These are phyloP conservation scores for Metallyticus violacea DNA, from an alignment of 2,888 invertebrate species.

Conservation along the genomic window DNA sequence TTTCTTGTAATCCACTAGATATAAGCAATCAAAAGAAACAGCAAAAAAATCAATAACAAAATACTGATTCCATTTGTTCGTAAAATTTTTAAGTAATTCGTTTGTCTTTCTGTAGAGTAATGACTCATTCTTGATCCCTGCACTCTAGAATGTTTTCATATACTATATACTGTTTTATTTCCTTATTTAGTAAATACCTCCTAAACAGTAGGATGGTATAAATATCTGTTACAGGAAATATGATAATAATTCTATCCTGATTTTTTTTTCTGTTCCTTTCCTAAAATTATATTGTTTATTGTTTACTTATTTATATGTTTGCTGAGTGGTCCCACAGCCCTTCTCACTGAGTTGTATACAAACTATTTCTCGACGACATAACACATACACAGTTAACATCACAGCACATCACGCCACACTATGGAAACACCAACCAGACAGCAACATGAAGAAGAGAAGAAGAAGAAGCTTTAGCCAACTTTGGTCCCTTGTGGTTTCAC, in stretches of 20 bases:
- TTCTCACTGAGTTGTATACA: slow-evolving; percentile 1
- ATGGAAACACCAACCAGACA: background rate
- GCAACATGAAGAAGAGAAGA: background rate
- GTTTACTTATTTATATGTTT: slow-evolving; percentile 4
- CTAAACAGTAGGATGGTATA: slow-evolving; percentile 11
- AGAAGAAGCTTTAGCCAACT: background rate
- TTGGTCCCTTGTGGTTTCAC: slow-evolving; percentile 7
- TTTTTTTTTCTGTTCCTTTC: background rate
- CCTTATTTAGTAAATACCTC: slow-evolving; percentile 7
- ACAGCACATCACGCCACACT: background rate
- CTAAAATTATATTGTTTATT: background rate
- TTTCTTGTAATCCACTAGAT: slow-evolving; percentile 26
- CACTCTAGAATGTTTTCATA: slow-evolving; percentile 5
- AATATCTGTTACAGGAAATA: background rate
- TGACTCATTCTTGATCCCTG: slow-evolving; percentile 22
- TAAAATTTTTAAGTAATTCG: slow-evolving; percentile 16
- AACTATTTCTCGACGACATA: background rate
- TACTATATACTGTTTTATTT: background rate
- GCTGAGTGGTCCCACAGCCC: slow-evolving; percentile 28
- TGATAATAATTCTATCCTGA: background rate
- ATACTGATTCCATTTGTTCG: slow-evolving; percentile 26
- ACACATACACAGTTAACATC: background rate
- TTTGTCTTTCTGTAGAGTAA: slow-evolving; percentile 1
- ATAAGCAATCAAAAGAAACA: slow-evolving; percentile 30
- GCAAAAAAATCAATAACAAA: slow-evolving; percentile 27